A percentile compares a stretch with the other conserved stretches of the same genome.
Evolutionary conservation across 2,888 invertebrate species (phyloP).

Genomic region (Acronicta aceris): DNA sequence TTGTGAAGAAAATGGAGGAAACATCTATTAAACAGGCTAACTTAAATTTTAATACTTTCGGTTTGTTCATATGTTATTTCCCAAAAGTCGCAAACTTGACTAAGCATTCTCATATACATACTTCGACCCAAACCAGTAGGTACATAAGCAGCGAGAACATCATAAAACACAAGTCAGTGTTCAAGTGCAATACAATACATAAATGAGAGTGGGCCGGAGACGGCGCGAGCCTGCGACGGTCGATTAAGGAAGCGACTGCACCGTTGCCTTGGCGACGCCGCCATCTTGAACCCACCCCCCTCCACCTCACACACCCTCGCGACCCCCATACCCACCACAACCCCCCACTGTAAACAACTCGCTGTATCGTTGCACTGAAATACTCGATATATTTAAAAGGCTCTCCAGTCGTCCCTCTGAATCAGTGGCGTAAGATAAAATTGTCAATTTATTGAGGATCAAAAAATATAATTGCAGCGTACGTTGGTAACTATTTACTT

Average conservation of each 20-base stretch:
- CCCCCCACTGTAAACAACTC: slow-evolving; percentile 85
- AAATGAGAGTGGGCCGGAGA: slow-evolving; percentile 77
- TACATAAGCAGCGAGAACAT: slow-evolving; percentile 35
- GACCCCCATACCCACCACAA: slow-evolving; percentile 55
- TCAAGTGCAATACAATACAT: slow-evolving; percentile 86
- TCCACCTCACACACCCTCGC: slow-evolving; percentile 52
- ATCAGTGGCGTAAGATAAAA: slow-evolving; percentile 75
- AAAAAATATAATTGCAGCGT: slow-evolving; percentile 68
- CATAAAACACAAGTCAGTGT: slow-evolving; percentile 73
- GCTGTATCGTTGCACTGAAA: slow-evolving; percentile 88
- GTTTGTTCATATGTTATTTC: no score
- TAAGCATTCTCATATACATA: slow-evolving; percentile 4
- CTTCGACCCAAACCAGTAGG: slow-evolving; percentile 4
- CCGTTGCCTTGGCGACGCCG: slow-evolving; percentile 87
- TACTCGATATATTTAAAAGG: slow-evolving; percentile 88
- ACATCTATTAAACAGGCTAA: not conserved
- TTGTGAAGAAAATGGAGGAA: slow-evolving; percentile 3
- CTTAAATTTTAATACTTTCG: no score
- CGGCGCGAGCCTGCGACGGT: slow-evolving; percentile 82
- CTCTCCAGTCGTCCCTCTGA: slow-evolving; percentile 72
- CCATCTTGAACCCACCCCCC: slow-evolving; percentile 83
- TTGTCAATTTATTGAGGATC: slow-evolving; percentile 77
- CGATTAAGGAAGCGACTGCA: slow-evolving; percentile 89
- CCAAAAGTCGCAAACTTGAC: not conserved
- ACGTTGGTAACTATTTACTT: slow-evolving; percentile 57